Percentiles rank a stretch among this genome's conserved stretches.
Conservation (phyloP, 2,113 vertebrate genomes). For the Bostrychus sinensis region DNA sequence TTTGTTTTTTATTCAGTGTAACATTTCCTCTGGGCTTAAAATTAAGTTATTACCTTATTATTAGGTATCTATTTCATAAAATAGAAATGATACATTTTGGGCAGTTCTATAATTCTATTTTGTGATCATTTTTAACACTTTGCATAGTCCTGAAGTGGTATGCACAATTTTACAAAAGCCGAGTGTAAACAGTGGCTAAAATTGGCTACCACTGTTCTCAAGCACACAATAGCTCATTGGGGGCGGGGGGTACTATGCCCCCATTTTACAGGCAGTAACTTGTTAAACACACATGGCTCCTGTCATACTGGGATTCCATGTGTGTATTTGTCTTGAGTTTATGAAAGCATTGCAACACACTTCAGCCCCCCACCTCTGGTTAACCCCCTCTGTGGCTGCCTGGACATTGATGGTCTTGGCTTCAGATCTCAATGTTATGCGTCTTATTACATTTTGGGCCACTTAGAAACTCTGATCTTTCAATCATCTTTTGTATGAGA, state of each 20-base stretch:
- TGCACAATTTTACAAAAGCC: no score
- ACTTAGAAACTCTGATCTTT: constrained; percentile 12
- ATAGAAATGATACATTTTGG: no score
- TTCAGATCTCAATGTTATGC: constrained; percentile 22
- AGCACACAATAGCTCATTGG: background rate
- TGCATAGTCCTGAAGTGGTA: no score
- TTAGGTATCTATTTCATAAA: no score
- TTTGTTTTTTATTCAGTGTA: no score
- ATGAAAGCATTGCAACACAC: background rate
- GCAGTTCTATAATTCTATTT: no score
- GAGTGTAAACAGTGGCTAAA: no score
- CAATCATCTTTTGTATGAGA: constrained; percentile 35
- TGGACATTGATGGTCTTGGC: constrained; percentile 30
- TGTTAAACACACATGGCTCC: constrained; percentile 38
- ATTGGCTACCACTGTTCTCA: no score
- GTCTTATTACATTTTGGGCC: constrained; percentile 3
- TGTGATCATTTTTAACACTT: no score
- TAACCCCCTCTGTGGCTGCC: constrained; percentile 8
- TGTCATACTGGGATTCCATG: constrained; percentile 14
- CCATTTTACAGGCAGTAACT: constrained; percentile 27
- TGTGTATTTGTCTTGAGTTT: constrained; percentile 1
- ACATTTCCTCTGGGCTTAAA: no score
- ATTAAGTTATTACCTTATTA: no score
- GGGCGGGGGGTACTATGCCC: background rate
- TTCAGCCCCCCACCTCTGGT: constrained; percentile 1